Evolutionary conservation across 2,797 vertebrate genomes (phyloP).

Genomic region (Lagocephalus sceleratus): DNA sequence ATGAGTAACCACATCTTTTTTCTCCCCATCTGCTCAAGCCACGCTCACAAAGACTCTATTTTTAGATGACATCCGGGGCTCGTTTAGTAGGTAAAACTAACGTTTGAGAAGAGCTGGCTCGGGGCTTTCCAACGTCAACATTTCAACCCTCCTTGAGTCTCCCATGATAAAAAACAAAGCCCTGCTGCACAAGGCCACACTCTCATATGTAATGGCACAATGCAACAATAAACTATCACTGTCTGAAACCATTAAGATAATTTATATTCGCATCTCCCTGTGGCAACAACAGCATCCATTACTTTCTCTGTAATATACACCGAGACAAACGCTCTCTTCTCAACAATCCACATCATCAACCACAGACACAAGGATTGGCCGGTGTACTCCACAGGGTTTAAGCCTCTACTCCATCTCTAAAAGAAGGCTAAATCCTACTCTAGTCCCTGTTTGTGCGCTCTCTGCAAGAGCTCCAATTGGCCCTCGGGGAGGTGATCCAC

Average conservation of each 20-base stretch:
- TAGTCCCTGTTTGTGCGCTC: constrained; percentile 55
- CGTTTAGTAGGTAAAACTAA: constrained; percentile 63
- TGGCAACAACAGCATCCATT: constrained; percentile 13
- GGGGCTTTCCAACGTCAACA: constrained; percentile 62
- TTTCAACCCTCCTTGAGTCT: constrained; percentile 53
- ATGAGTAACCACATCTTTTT: constrained; percentile 61
- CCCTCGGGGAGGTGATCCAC: constrained; percentile 57
- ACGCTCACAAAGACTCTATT: constrained; percentile 62
- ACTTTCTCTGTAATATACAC: constrained; percentile 14
- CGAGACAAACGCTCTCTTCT: constrained; percentile 29
- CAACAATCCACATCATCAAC: constrained; percentile 18
- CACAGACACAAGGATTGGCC: constrained; percentile 29
- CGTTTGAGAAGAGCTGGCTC: constrained; percentile 43
- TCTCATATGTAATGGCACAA: constrained; percentile 26
- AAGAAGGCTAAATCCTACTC: constrained; percentile 58
- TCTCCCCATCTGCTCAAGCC: constrained; percentile 40
- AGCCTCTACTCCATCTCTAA: constrained; percentile 55
- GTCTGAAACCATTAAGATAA: constrained; percentile 29
- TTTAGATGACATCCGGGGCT: constrained; percentile 63
- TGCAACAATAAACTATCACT: constrained; percentile 27
- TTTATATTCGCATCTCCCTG: constrained; percentile 17
- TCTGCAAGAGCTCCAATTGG: constrained; percentile 53
- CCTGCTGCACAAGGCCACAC: constrained; percentile 24
- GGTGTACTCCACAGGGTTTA: constrained; percentile 41
- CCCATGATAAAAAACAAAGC: constrained; percentile 29